Evolutionary conservation across 2,113 vertebrate species (phyloP), one percentile per base, ranked within the genome.

Genomic region (Syngnathoides biaculeatus): DNA sequence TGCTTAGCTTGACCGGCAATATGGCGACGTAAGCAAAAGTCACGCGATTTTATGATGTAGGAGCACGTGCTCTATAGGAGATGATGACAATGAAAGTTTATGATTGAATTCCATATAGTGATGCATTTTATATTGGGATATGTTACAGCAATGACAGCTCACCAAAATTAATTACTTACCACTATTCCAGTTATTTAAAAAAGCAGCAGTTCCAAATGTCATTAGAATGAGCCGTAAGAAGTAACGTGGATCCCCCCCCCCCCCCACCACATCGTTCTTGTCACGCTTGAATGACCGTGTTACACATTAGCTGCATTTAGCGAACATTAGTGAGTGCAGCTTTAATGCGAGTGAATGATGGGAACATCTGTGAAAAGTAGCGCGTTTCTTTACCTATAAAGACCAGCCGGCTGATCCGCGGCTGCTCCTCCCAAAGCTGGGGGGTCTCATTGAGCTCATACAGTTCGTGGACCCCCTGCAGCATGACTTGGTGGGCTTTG

Each of bases 361-460:
- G 39, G 13, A 42, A 10, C 53, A 64, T 24, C 40, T 9, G 43
- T 63, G 61, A 78, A 30, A 67, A 12, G 56, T 40, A 47, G 59
- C 48, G 57, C 66, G 62, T 45, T 27, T 69, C 72, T 89, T 90
- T 88, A 98, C 97, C 95, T 87, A 99, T 98, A 79, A 99, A 89
- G 64, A 98, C 93, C 55, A 99, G 83, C 26, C 93, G 88, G 82
- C 94, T 98, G 76, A 89, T 89, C 83, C 94, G 90, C 22, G 89
- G 88, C 60, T 89, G 84, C 1, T 90, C 89, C 47, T 80, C 85
- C 97, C 97, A 99, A 15, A 68, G 83, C 80, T 96, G 90, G 2
- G 90, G 82, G n/a, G 93, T 97, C 76, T 98, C 95, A 83, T 97
- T 95, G 69, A 98, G 87, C 73, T 99, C 96, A 56, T 99, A 98